A percentile compares a stretch with the other conserved stretches of the same genome.
phyloP scores from a whole-genome alignment of 2,797 vertebrate species.

The Megaceryle alcyon region DNA sequence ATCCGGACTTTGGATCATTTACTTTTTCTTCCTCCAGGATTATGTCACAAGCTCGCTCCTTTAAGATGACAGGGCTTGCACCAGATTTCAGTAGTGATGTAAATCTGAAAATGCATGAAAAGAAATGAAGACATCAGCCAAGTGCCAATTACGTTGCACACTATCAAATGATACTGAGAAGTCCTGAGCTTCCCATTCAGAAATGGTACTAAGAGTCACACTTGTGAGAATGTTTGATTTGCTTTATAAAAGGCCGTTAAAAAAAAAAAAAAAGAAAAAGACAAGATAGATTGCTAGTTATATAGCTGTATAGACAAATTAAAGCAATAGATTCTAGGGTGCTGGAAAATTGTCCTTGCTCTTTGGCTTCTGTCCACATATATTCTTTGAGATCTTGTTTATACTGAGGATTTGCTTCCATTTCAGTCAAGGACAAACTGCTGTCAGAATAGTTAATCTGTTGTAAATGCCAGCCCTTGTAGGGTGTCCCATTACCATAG shows the following conservation, averaged over 20 bases:
- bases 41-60: not conserved
- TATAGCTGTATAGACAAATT: not conserved
- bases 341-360: not conserved
- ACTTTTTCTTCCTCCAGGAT: not conserved
- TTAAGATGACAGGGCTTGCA: not conserved
- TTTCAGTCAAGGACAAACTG: not conserved
- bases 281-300: conserved; percentile 11
- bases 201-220: not conserved
- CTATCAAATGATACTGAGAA: not conserved
- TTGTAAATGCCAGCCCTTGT: not conserved
- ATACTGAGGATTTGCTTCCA: not conserved
- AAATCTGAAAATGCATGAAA: not conserved
- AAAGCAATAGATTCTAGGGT: not conserved
- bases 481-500: not conserved
- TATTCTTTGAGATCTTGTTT: not conserved
- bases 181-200: conserved; percentile 2
- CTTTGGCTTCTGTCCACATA: not conserved
- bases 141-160: not conserved
- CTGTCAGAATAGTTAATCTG: not conserved
- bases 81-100: not conserved
- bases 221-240: conserved; percentile 18
- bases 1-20: not conserved
- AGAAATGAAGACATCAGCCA: conserved; percentile 18
- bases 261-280: not conserved
- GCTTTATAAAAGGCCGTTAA: not conserved